Evolutionary conservation across 2,797 vertebrate species (phyloP), one percentile per base, ranked within the genome.

Genomic region (Mus minutoides): DNA sequence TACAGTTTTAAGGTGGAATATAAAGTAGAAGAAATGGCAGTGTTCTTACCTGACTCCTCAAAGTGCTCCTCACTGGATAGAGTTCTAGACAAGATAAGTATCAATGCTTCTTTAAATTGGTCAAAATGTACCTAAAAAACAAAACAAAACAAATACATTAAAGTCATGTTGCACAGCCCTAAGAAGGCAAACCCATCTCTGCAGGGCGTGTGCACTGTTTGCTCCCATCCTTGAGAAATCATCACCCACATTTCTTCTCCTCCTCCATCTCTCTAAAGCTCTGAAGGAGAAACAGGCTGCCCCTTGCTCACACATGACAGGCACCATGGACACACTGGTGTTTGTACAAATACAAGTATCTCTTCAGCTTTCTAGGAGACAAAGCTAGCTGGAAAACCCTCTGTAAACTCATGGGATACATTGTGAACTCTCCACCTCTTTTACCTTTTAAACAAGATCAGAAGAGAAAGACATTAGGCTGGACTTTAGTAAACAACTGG

Each of bases 101-200:
- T 99, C 94, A 99, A 98, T 2, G 99, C 99, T 97, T 99, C 99
- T 98, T 99, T 99, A 98, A 99, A 99, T 75, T 99, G 99, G 90
- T 99, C 99, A 97, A 99, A 99, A 97, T 99, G 98, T 34, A 99
- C 99, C 99, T 99, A 80, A 71, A 40, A 46, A 71, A 62, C 46
- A 71, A 49, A 49, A 49, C 6, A 40, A 40, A 83, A 83, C 80
- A 77, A 87, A 89, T 0, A 54, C 76, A 84, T 71, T 21, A 80
- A 96, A 92, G 88, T 62, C 52, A 60, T 88, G 52, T 93, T 54
- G 56, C 49, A 84, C 0, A 92, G 64, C 31, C 29, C 37, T 82
- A 88, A 95, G 76, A 86, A 69, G 56, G 40, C 60, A 91, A 93
- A 64, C 37, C 80, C 71, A 92, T 83, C 49, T 54, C 49, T 54